Percentiles rank a stretch among this genome's conserved stretches.
phyloP scores from a whole-genome alignment of 64 coral and sea anemone species.

The Stylophora pistillata region DNA sequence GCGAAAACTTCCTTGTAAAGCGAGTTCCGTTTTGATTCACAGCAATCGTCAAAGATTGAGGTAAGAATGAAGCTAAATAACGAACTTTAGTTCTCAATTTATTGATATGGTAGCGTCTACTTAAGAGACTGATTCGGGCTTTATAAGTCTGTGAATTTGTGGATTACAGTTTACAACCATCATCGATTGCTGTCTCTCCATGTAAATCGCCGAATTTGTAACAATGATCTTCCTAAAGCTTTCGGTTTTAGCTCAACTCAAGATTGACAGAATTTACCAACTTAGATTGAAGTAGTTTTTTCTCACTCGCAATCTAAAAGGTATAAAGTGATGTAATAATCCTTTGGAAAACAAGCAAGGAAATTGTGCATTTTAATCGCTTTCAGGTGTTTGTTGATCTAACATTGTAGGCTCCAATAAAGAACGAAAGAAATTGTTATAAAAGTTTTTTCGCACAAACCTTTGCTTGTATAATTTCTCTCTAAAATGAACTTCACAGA shows the following conservation, averaged over 20 bases:
- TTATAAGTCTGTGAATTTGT: too few relatives aligned
- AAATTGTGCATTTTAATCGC: neutral
- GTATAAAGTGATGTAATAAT: neutral
- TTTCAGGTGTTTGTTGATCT: neutral
- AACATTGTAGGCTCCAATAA: too few relatives aligned
- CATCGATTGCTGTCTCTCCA: neutral
- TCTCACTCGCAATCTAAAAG: neutral
- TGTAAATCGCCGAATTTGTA: neutral
- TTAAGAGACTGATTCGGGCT: too few relatives aligned
- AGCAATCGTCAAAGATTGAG: neutral
- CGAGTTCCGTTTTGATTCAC: neutral
- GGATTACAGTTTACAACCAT: too few relatives aligned
- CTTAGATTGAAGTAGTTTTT: neutral
- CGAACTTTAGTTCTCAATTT: too few relatives aligned
- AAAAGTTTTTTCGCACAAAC: too few relatives aligned
- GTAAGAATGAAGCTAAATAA: neutral
- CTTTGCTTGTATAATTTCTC: too few relatives aligned
- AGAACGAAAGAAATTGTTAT: too few relatives aligned
- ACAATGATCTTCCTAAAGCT: neutral
- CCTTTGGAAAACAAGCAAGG: conserved; percentile 15
- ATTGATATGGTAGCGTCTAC: too few relatives aligned
- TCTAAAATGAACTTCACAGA: too few relatives aligned
- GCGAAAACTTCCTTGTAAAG: neutral
- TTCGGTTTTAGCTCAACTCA: neutral
- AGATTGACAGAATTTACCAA: neutral